Evolutionary conservation across 2,888 invertebrate species (phyloP), one percentile per base, ranked within the genome.

Genomic region (Caenorhabditis sp.): DNA sequence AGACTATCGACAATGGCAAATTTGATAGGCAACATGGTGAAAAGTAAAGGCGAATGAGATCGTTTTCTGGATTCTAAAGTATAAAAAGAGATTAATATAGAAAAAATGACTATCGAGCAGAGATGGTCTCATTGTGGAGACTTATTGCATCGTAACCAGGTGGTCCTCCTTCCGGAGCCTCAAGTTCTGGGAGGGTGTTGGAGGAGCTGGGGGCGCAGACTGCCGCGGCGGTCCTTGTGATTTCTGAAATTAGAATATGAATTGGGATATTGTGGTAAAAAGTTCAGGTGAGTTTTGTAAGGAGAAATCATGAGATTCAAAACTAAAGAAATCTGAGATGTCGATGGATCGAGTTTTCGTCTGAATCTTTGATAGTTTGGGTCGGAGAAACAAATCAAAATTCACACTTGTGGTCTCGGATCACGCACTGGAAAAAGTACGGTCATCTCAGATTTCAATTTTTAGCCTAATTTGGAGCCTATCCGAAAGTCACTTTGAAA

Each of bases 141-240:
- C 77, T 77, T 38, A 77, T 77, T 54, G 69, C 38, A 54, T 77
- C 77, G 35, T 77, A 77, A 22, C 77, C 77, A 31, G 77, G 77
- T 31, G 77, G 77, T 28, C 77, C 77, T 47, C 76, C 76, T 70
- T 77, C 77, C 22, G 77, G 77, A 35, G 77, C 77, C 44, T 69
- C 69, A 7, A 77, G 63, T 54, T 77, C 77, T 41, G 77, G 77
- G 41, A 77, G 77, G 12, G 63, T 22, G 7, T 26, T 31, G 6
- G 69, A 69, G 0, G 69, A 41, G 28, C 63, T 31, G n/a, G 68
- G 49, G 10, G 41, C 22, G 8, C 68, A 54, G 26, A 38, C 38
- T 38, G 77, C 61, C 0, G 61, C 63, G 31, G 56, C 69, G 12
- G 70, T 70, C 5, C 76, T 59, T 6, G 59, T 22, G 14, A 77